Evolutionary conservation across 2,113 vertebrate species (phyloP), one percentile per base, ranked within the genome.

Genomic region (Turdus rufiventris): DNA sequence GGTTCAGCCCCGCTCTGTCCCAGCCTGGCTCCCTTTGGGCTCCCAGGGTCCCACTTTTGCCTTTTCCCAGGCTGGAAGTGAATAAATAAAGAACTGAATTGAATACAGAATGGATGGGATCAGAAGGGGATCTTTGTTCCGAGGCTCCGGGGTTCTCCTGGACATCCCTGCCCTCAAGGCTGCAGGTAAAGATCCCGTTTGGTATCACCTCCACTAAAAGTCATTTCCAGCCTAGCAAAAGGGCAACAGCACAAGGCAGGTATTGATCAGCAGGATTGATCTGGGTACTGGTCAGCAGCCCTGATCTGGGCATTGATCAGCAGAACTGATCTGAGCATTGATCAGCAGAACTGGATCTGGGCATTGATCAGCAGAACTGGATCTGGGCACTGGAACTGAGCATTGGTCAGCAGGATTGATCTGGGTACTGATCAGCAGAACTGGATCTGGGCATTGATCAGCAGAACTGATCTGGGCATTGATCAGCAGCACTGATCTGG

Each of bases 191-290:
- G 13, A 43, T 43, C 23, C 6, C 1, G 3, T 72, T 54, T 42
- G 18, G 4, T 12, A 8, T 5, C 2, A 6, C 4, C 24, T 18
- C 9, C 3, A 4, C 6, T 4, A 17, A 62, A 62, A 42, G 12
- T 48, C 26, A 24, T 47, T 6, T 9, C 10, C 28, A 33, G 34
- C 1, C 5, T 26, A 45, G 45, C 29, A 12, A 16, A 75, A 26
- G 40, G 28, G 17, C 20, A 48, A 11, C 21, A 15, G 34, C 91
- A 93, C 74, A 88, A 87, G 89, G 36, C 70, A 48, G 58, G 90
- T 90, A 97, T 85, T n/a, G 34, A 48, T 48, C 47, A 25, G n/a
- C 19, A 21, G 31, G 11, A 5, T 8, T 56, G 17, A 53, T 16
- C 51, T 31, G 53, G 34, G 18, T 2, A 38, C 12, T 60, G 34